phyloP scores from a whole-genome alignment of 1,140 invertebrate genomes.

The Drosophila simulans region DNA sequence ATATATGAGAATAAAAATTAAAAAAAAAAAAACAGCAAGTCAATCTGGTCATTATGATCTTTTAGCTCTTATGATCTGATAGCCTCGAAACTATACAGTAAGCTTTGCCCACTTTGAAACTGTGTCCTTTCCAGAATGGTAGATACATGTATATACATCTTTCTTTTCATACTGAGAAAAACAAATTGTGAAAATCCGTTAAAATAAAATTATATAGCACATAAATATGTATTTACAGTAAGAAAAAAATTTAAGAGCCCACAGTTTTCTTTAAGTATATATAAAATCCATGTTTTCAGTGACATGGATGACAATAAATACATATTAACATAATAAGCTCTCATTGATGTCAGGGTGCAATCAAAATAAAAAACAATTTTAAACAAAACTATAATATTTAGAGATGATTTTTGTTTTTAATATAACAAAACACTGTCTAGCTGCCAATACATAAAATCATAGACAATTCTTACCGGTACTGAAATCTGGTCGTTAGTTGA shows the following conservation, averaged over 20 bases:
- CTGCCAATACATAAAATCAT: slow-evolving; percentile 73
- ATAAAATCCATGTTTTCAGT: neutral
- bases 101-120: too few relatives aligned
- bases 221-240: neutral
- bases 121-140: too few relatives aligned
- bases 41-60: too few relatives aligned
- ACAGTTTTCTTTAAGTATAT: neutral
- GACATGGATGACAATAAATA: neutral
- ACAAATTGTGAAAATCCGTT: too few relatives aligned
- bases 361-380: neutral
- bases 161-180: too few relatives aligned
- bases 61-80: too few relatives aligned
- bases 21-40: too few relatives aligned
- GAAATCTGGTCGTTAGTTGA: slow-evolving; percentile 75
- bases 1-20: too few relatives aligned
- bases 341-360: neutral
- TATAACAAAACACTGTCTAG: slow-evolving; percentile 58
- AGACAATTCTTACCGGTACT: slow-evolving; percentile 81
- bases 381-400: neutral
- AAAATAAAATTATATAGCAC: too few relatives aligned
- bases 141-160: too few relatives aligned
- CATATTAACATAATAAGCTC: neutral
- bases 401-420: slow-evolving; percentile 16
- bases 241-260: neutral
- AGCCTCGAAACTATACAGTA: too few relatives aligned